Percentiles rank a stretch among this genome's conserved stretches.
These are phyloP conservation scores for Heliconius hortense DNA, from an alignment of 2,888 invertebrate species.

Conservation along the genomic window DNA sequence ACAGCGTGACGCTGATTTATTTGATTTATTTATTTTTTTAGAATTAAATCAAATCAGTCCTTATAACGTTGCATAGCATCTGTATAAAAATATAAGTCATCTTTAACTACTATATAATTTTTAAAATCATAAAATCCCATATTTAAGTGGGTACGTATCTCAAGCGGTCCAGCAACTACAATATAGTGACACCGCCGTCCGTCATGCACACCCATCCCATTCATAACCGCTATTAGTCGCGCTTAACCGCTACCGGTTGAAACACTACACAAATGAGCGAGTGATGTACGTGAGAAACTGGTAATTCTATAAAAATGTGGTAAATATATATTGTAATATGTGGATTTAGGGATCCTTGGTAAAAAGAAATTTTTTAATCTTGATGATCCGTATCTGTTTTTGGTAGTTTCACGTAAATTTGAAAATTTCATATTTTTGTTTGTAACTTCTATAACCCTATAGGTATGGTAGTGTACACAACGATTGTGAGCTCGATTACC, in stretches of 20 bases:
- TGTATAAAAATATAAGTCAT: neutral
- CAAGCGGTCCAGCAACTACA: neutral
- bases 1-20: too few relatives aligned
- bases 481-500: too few relatives aligned
- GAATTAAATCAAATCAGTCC: neutral
- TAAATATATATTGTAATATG: constrained; percentile 1
- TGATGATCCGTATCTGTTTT: neutral
- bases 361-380: neutral
- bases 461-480: too few relatives aligned
- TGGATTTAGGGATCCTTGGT: constrained; percentile 17
- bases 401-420: too few relatives aligned
- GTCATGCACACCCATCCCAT: constrained; percentile 33
- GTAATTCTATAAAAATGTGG: constrained; percentile 24
- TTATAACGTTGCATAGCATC: neutral
- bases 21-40: too few relatives aligned
- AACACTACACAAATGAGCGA: constrained; percentile 28
- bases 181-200: constrained; percentile 24
- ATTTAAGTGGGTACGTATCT: constrained; percentile 1
- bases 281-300: constrained; percentile 6
- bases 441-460: too few relatives aligned
- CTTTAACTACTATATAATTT: constrained; percentile 11
- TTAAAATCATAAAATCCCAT: constrained; percentile 1
- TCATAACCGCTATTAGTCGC: constrained; percentile 35
- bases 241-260: constrained; percentile 39
- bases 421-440: too few relatives aligned